Percentiles rank a stretch among this genome's conserved stretches.
These are phyloP conservation scores for Rhinolophus ferrumequinum DNA, from an alignment of 2,113 vertebrate species.

Conservation along the genomic window DNA sequence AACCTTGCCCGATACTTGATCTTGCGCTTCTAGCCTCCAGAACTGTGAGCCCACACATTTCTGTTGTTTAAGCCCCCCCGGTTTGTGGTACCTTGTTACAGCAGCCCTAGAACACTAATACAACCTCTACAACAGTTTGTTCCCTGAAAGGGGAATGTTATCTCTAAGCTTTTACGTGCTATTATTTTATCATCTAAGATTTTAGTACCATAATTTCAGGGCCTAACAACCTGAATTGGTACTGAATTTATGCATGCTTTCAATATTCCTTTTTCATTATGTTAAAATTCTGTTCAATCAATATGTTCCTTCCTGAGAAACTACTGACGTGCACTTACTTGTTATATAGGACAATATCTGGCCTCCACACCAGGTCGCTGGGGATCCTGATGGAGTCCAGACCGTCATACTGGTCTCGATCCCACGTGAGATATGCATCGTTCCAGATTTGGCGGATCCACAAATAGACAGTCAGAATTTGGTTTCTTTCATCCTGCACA, in stretches of 20 bases:
- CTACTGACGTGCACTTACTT: constrained; percentile 88
- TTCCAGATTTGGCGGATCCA: constrained; percentile 97
- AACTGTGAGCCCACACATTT: not conserved
- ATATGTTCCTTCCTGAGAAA: not conserved
- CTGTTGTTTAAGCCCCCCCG: not conserved
- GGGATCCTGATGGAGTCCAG: constrained; percentile 97
- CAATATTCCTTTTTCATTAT: not conserved
- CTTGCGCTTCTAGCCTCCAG: not conserved
- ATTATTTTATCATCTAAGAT: not conserved
- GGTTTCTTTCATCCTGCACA: constrained; percentile 95
- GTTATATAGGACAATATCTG: constrained; percentile 98
- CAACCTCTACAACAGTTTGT: not conserved
- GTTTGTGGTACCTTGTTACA: no score
- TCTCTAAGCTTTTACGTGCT: not conserved
- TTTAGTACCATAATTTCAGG: not conserved
- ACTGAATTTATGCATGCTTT: not conserved
- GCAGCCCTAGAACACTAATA: not conserved
- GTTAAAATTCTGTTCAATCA: not conserved
- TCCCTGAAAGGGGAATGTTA: not conserved
- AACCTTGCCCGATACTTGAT: not conserved
- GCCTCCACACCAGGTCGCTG: constrained; percentile 96
- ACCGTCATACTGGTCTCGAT: constrained; percentile 95
- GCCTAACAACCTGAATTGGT: not conserved
- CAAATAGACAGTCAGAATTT: constrained; percentile 95
- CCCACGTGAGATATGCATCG: constrained; percentile 95